Percentiles rank a stretch among this genome's conserved stretches.
phyloP scores from a whole-genome alignment of 2,888 invertebrate species.

The Iphiclides podalirius region DNA sequence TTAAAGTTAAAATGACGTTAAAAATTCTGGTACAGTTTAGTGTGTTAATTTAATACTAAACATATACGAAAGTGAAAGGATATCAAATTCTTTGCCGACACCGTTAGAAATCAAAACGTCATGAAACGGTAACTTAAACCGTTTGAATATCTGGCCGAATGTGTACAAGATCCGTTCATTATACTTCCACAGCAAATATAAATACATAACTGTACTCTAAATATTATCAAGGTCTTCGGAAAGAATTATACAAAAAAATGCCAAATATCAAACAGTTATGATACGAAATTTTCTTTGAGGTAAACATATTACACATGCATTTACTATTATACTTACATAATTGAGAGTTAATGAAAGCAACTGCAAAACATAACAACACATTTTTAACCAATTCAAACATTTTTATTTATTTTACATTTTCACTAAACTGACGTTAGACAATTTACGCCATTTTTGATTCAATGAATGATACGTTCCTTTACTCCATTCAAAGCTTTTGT shows the following conservation, averaged over 20 bases:
- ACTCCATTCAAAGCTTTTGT: too few species aligned
- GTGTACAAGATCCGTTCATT: background rate
- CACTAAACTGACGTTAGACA: conserved; percentile 54
- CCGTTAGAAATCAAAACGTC: conserved; percentile 16
- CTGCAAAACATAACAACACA: conserved; percentile 50
- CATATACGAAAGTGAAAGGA: conserved; percentile 31
- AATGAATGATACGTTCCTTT: conserved; percentile 31
- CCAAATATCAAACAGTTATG: conserved; percentile 14
- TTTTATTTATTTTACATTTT: conserved; percentile 72
- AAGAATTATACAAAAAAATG: conserved; percentile 20
- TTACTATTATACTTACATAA: conserved; percentile 53
- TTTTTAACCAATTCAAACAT: conserved; percentile 56
- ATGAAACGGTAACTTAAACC: background rate
- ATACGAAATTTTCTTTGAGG: background rate
- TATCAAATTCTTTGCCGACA: conserved; percentile 10
- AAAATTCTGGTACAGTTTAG: too few species aligned
- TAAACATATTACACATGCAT: background rate
- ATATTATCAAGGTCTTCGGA: conserved; percentile 19
- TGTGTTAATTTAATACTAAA: too few species aligned
- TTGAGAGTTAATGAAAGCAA: conserved; percentile 44
- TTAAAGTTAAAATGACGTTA: too few species aligned
- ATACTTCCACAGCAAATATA: conserved; percentile 3
- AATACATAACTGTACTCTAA: conserved; percentile 18
- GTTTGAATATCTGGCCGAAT: background rate
- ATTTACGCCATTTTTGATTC: conserved; percentile 67